Base-by-base conservation (phyloP, 2,888 invertebrate species). In the Phlogophora meticulosa region DNA sequence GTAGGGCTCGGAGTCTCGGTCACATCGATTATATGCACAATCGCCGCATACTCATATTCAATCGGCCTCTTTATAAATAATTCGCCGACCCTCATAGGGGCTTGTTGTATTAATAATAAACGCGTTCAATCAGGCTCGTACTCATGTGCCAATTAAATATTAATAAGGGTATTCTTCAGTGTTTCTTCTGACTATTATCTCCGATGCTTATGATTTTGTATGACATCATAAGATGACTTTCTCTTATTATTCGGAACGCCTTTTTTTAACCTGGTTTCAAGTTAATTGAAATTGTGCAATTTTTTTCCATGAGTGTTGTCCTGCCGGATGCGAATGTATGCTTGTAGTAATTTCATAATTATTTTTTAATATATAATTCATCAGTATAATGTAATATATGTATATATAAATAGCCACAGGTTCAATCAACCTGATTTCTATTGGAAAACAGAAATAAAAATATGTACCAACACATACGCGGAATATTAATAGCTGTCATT, bases 131-230 rank as follows among this genome's bases (percentile, higher is more conserved):
- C 89, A 88, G 81, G 76, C 86, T 89, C 84, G 87, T 89, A 88
- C 86, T 91, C 88, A 85, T 89, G 88, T 86, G 90, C 90, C 90
- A 91, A 92, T 92, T 91, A 90, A 90, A 88, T 90, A 89, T 90
- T 88, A 88, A 89, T 87, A 72, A 77, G 68, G 48, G 36, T 70
- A 68, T 76, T 78, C 71, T 62, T 78, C 28, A 64, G 57, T 60
- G 48, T 63, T 73, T 70, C 59, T 75, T 67, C 17, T 68, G 68
- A 66, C 40, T 43, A 69, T 67, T 62, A 79, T 72, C 65, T 61
- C 28, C 13, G 46, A 70, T 72, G 51, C 74, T 76, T 75, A 73
- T 76, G 68, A 70, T 77, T 76, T 71, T 76, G 72, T 79, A 64
- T 81, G 65, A 65, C 56, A 51, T 63, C 56, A 15, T 34, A 63